A percentile compares a stretch with the other conserved stretches of the same genome.
These are phyloP conservation scores for Psittacula derbiana DNA, from an alignment of 2,797 vertebrate genomes.

Conservation along the genomic window DNA sequence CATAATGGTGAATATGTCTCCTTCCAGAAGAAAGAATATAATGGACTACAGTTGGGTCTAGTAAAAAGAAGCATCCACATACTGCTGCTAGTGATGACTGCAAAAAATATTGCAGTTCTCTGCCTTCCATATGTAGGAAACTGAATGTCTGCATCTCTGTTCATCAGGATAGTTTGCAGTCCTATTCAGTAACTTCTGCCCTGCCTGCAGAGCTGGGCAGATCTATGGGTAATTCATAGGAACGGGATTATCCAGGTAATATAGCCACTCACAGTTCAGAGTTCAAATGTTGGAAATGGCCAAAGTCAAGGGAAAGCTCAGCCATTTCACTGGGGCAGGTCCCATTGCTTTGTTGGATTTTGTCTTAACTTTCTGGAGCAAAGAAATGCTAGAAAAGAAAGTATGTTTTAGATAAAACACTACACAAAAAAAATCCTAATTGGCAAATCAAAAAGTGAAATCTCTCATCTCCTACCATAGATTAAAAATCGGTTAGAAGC, in stretches of 20 bases:
- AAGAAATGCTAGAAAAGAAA: neutral
- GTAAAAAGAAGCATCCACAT: neutral
- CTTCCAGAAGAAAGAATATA: neutral
- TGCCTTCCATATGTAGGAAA: neutral
- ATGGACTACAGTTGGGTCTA: neutral
- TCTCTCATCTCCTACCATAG: neutral
- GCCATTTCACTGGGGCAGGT: neutral
- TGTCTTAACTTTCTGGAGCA: neutral
- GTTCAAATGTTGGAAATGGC: neutral
- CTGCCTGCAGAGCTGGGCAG: neutral
- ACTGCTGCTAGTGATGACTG: neutral
- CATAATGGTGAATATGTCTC: neutral
- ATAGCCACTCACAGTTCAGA: neutral
- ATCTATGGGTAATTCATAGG: neutral
- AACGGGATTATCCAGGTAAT: neutral
- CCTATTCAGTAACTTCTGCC: neutral
- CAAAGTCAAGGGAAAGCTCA: fast-evolving
- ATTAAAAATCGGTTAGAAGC: neutral
- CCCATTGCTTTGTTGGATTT: neutral
- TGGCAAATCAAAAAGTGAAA: neutral
- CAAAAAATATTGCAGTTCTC: neutral
- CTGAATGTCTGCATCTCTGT: neutral
- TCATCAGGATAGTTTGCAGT: neutral
- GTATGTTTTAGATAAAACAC: neutral
- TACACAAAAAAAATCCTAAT: neutral